Percentiles rank a stretch among this genome's conserved stretches.
Evolutionary conservation across 1,140 invertebrate species (phyloP).

Genomic region (Chrysoperla carnea): DNA sequence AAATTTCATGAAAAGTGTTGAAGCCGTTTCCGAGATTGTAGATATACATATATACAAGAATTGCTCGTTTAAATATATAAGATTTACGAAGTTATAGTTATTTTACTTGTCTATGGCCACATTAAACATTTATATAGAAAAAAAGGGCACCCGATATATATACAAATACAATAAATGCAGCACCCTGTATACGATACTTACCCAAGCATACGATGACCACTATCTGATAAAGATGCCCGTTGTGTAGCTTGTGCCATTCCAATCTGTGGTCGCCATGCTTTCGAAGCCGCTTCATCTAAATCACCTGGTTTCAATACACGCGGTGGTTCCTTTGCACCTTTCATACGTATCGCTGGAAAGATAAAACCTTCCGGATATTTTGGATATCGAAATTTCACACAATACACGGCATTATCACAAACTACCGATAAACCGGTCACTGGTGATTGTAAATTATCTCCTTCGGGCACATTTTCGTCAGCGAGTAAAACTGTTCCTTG

Average conservation of each 20-base stretch:
- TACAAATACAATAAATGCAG: no score
- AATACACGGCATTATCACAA: slow-evolving; percentile 36
- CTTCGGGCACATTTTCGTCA: slow-evolving; percentile 40
- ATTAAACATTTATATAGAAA: no score
- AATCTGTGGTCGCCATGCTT: slow-evolving; percentile 52
- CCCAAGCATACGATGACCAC: slow-evolving; percentile 50
- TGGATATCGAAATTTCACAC: slow-evolving; percentile 66
- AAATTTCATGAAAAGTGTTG: no score
- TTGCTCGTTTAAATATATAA: no score
- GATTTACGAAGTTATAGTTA: no score
- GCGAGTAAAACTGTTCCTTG: slow-evolving; percentile 52
- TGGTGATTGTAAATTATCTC: slow-evolving; percentile 48
- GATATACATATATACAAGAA: no score
- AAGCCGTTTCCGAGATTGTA: no score
- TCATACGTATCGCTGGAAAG: slow-evolving; percentile 57
- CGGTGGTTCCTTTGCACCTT: slow-evolving; percentile 48
- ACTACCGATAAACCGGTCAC: slow-evolving; percentile 43
- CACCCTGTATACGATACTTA: slow-evolving; percentile 13
- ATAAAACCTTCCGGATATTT: slow-evolving; percentile 54
- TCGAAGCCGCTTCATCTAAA: slow-evolving; percentile 43
- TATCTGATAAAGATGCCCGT: slow-evolving; percentile 35
- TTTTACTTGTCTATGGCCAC: no score
- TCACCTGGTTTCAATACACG: slow-evolving; percentile 66
- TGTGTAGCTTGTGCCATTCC: slow-evolving; percentile 27
- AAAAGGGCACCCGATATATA: no score